Conservation (phyloP, 1,140 invertebrate species). For the Philopotamus ludificatus region DNA sequence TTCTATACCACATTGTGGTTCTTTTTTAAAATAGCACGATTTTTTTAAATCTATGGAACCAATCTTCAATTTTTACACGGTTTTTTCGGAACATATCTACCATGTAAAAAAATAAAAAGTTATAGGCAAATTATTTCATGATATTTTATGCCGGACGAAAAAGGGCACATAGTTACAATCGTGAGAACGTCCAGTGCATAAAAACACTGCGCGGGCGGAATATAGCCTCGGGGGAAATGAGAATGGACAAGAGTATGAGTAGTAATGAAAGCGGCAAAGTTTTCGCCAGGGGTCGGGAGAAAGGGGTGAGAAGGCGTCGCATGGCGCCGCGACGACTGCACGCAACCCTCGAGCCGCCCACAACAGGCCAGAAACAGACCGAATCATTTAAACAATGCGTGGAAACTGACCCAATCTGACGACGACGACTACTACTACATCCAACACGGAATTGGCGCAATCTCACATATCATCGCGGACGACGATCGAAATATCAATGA, state of each 20-base stretch:
- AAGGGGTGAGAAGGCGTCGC: not conserved
- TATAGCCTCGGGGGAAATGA: not conserved
- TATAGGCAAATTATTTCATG: too few species aligned
- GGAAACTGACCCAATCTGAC: too few species aligned
- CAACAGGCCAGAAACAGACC: not conserved
- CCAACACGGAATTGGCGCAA: too few species aligned
- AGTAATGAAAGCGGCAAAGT: constrained; percentile 2
- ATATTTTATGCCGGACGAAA: not conserved
- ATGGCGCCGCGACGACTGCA: constrained; percentile 28
- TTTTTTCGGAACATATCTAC: too few species aligned
- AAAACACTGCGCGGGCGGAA: not conserved
- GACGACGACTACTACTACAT: too few species aligned
- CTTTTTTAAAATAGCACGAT: too few species aligned
- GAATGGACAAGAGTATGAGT: not conserved
- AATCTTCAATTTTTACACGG: too few species aligned
- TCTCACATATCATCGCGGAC: too few species aligned
- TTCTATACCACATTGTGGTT: too few species aligned
- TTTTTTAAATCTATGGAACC: too few species aligned
- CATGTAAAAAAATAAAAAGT: too few species aligned
- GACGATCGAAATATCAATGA: too few species aligned
- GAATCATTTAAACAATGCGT: not conserved
- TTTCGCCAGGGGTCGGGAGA: not conserved
- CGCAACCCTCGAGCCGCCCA: constrained; percentile 11
- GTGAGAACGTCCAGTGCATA: not conserved
- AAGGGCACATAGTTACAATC: not conserved